Evolutionary conservation across 2,888 invertebrate species (phyloP).

Genomic region (Leptopilina syphax): DNA sequence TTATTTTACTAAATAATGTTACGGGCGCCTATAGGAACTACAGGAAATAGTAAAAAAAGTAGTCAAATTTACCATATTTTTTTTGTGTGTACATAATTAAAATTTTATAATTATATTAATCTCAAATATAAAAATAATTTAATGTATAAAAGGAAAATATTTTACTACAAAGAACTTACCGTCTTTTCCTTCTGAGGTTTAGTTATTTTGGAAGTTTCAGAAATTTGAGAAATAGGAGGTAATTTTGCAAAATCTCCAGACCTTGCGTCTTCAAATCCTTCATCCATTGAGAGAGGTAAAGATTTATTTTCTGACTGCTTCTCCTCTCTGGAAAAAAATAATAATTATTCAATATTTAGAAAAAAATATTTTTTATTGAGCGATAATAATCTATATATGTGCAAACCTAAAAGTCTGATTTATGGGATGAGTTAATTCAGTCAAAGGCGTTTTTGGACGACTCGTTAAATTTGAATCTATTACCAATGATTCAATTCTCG

Average conservation of each 20-base stretch:
- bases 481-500: slow-evolving; percentile 67
- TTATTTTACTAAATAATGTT: too few species aligned
- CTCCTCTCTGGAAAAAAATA: slow-evolving; percentile 63
- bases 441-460: slow-evolving; percentile 54
- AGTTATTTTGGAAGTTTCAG: slow-evolving; percentile 66
- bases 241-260: slow-evolving; percentile 75
- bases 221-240: slow-evolving; percentile 65
- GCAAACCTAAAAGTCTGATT: slow-evolving; percentile 68
- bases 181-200: slow-evolving; percentile 59
- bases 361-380: slow-evolving; percentile 56
- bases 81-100: too few species aligned
- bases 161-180: slow-evolving; percentile 9
- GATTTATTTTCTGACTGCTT: slow-evolving; percentile 70
- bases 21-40: too few species aligned
- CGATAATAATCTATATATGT: slow-evolving; percentile 1
- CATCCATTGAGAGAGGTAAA: slow-evolving; percentile 77
- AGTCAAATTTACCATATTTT: too few species aligned
- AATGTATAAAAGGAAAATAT: neutral
- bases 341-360: slow-evolving; percentile 36
- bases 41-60: too few species aligned
- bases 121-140: too few species aligned
- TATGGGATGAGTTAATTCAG: slow-evolving; percentile 61
- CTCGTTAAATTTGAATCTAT: slow-evolving; percentile 51
- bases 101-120: too few species aligned
- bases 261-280: slow-evolving; percentile 80